Base-by-base conservation (phyloP, 1,140 invertebrate species). In the Orchestia grillus region DNA sequence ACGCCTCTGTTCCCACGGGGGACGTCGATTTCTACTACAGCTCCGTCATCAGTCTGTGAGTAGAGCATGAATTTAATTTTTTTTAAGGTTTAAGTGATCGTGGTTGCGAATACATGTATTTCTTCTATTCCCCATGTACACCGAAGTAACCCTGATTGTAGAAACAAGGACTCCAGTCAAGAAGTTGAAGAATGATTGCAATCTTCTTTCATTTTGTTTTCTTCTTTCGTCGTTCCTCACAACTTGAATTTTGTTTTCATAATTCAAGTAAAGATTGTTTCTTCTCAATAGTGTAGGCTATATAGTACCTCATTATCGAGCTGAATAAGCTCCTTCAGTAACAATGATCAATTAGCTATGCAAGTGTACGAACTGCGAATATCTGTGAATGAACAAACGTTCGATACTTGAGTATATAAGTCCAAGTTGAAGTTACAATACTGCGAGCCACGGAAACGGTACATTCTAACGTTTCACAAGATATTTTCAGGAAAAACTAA, bases 11-110 rank as follows among this genome's bases (percentile, higher is more conserved):
- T 23, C 92, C 92, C 36, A 0, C 0, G 43, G 92, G 43, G 40
- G 43, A 44, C 92, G 23, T 15, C 19, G 19, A 94, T 44, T 47
- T 94, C 92, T 42, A 45, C 43, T 19, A 45, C 92, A 45, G 11
- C 43, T n/a, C 44, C 36, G 92, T 94, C 92, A 45, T 94, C 40
- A 94, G 92, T 45, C 44, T 94, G 92, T 94, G 40, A 94, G 92
- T 94, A 94, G 45, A 94, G 42, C 42, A 19, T 42, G 41, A 77
- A 77, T 15, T 77, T 77, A 77, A 3, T 15, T 36, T 19, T 8
- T 36, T 36, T 77, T 77, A 15, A 77, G 28, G 1, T 23, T 15
- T 77, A 6, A 53, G 28, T 77, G 11, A 15, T 77, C 28, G 28
- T 77, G 11, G 15, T 77, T 3, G 36, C 3, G 28, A 77, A 28